Percentiles rank a stretch among this genome's conserved stretches.
Evolutionary conservation across 2,113 vertebrate genomes (phyloP).

Genomic region (Leptodactylus fuscus): DNA sequence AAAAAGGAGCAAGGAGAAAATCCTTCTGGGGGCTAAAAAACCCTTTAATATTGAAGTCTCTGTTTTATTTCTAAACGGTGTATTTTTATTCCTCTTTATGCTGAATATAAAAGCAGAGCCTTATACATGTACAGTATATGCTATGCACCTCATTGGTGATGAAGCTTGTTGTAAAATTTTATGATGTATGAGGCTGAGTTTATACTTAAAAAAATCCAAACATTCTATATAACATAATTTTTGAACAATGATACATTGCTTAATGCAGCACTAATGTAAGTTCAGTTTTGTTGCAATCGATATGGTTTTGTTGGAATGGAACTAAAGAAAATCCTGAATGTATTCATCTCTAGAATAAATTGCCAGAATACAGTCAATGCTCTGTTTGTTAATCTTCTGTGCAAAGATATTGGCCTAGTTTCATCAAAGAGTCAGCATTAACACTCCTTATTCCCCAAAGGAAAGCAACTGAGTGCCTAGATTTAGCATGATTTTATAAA

Average conservation of each 20-base stretch:
- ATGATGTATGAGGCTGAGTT: too few relatives aligned
- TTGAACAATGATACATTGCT: neutral
- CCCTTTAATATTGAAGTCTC: too few relatives aligned
- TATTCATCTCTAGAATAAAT: slow-evolving; percentile 22
- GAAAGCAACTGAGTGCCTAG: slow-evolving; percentile 38
- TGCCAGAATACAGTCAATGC: slow-evolving; percentile 23
- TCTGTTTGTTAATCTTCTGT: slow-evolving; percentile 41
- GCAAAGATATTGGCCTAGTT: slow-evolving; percentile 50
- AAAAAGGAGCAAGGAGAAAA: too few relatives aligned
- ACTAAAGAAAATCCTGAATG: neutral
- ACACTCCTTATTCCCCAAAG: slow-evolving; percentile 43
- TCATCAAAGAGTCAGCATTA: slow-evolving; percentile 36
- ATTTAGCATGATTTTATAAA: slow-evolving; percentile 34
- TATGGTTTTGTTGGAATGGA: neutral
- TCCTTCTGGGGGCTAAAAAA: too few relatives aligned
- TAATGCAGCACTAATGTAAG: neutral
- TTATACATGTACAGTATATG: too few relatives aligned
- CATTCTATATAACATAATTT: too few relatives aligned
- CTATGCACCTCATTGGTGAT: too few relatives aligned
- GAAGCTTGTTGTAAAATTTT: too few relatives aligned
- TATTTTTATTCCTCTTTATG: too few relatives aligned
- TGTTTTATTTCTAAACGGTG: too few relatives aligned
- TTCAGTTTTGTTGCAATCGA: neutral
- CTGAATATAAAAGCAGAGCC: too few relatives aligned
- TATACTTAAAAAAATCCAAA: too few relatives aligned